These are phyloP conservation scores for Hyposoter didymator DNA, from an alignment of 2,888 invertebrate species.

Conservation along the genomic window DNA sequence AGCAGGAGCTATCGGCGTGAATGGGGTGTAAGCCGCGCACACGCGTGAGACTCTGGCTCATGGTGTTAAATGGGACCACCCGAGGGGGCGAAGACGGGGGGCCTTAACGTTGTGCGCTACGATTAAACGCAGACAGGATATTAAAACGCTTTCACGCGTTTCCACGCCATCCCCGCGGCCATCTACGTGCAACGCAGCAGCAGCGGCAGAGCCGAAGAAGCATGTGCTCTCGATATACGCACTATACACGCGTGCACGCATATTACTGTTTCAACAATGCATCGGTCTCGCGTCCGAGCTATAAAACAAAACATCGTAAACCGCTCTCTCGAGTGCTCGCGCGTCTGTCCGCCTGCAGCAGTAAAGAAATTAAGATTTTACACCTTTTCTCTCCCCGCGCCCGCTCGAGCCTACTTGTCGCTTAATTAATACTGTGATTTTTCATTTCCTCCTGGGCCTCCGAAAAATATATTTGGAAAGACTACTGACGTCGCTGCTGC, in stretches of 20 bases:
- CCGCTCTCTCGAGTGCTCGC: conserved; percentile 75
- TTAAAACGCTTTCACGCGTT: conserved; percentile 77
- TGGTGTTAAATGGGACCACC: conserved; percentile 81
- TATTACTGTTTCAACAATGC: conserved; percentile 80
- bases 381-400: conserved; percentile 18
- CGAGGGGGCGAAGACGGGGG: too few species aligned
- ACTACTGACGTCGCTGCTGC: too few species aligned
- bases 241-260: neutral
- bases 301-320: conserved; percentile 79
- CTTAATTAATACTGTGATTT: neutral
- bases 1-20: conserved; percentile 6
- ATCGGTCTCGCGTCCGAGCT: conserved; percentile 72
- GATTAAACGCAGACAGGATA: conserved; percentile 83
- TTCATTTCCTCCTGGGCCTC: neutral
- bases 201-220: conserved; percentile 30
- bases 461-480: too few species aligned
- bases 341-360: conserved; percentile 70
- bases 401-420: conserved; percentile 8
- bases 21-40: conserved; percentile 41
- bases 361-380: conserved; percentile 24
- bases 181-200: too few species aligned
- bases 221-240: neutral
- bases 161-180: conserved; percentile 10
- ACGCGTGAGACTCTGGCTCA: conserved; percentile 50
- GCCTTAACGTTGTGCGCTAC: conserved; percentile 79